These are phyloP conservation scores for Benthosema pterotum DNA, from an alignment of 2,797 vertebrate genomes.

Conservation along the genomic window DNA sequence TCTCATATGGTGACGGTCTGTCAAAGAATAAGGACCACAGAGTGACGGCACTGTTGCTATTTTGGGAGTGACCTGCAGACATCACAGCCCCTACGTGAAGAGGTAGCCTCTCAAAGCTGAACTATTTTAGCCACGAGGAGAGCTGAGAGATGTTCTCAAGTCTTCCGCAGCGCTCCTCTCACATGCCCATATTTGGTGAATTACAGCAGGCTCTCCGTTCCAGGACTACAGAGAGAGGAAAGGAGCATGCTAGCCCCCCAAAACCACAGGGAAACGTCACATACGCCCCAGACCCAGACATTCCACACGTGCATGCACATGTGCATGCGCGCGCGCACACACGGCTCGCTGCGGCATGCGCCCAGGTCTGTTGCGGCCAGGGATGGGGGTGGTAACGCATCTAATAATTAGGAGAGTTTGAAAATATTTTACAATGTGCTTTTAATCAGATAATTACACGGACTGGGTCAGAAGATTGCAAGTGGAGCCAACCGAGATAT, in stretches of 20 bases:
- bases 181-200: conserved; percentile 87
- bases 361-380: conserved; percentile 46
- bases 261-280: conserved; percentile 77
- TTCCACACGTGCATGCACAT: conserved; percentile 61
- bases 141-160: conserved; percentile 73
- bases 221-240: conserved; percentile 56
- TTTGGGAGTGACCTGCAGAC: conserved; percentile 25
- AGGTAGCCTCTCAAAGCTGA: conserved; percentile 47
- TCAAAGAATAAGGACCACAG: conserved; percentile 5
- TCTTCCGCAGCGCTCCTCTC: conserved; percentile 74
- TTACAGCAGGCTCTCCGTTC: conserved; percentile 59
- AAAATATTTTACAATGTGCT: conserved; percentile 10
- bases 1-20: neutral
- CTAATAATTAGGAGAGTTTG: conserved; percentile 4
- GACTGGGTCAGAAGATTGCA: neutral
- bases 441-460: neutral
- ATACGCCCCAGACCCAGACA: conserved; percentile 78
- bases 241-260: conserved; percentile 48
- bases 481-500: too few relatives aligned
- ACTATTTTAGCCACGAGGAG: conserved; percentile 66
- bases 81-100: conserved; percentile 47
- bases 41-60: conserved; percentile 46
- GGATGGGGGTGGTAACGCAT: conserved; percentile 7
- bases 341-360: conserved; percentile 48
- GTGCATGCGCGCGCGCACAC: conserved; percentile 39